phyloP scores from a whole-genome alignment of 2,888 invertebrate genomes.

The Dolichomitus sp. region DNA sequence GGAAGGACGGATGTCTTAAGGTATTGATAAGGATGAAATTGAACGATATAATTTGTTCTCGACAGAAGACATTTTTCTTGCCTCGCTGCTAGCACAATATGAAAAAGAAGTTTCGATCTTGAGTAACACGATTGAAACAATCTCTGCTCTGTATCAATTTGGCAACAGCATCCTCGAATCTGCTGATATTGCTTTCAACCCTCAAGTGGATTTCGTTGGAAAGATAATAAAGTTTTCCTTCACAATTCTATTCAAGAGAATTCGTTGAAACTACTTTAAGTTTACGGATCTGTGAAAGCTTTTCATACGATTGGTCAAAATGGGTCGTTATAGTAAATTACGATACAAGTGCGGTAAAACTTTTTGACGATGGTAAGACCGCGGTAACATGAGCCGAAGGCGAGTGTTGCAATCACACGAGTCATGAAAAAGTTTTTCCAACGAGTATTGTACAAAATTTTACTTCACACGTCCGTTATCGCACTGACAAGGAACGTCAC shows the following conservation, averaged over 20 bases:
- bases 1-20: neutral
- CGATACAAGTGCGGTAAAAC: neutral
- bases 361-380: neutral
- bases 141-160: slow-evolving; percentile 29
- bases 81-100: neutral
- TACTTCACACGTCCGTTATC: no score
- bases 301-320: neutral
- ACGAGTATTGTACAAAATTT: no score
- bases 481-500: no score
- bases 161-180: slow-evolving; percentile 2
- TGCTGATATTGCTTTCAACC: slow-evolving; percentile 1
- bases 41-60: slow-evolving; percentile 20
- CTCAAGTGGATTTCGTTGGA: neutral
- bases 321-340: neutral
- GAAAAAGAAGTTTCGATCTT: neutral
- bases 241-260: neutral
- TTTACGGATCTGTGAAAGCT: neutral
- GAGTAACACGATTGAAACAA: neutral
- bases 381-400: no score
- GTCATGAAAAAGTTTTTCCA: no score
- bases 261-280: neutral
- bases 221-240: slow-evolving; percentile 1
- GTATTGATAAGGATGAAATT: slow-evolving; percentile 12
- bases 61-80: neutral
- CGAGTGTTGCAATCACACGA: no score